phyloP scores from a whole-genome alignment of 2,113 vertebrate species.

The human (Homo sapiens) region GRCh38 chr6:113292501-113293000 shows the following conservation, averaged over 20 bases:
- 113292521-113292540: slow-evolving; percentile 17
- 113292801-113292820: not conserved
- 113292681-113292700: slow-evolving; percentile 11
- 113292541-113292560: not conserved
- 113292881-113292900: slow-evolving; percentile 41
- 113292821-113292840: not conserved
- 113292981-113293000: not conserved
- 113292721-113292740: slow-evolving; percentile 39
- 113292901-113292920: not conserved
- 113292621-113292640: slow-evolving; percentile 20
- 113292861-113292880: slow-evolving; percentile 7
- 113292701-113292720: slow-evolving; percentile 35
- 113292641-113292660: slow-evolving; percentile 18
- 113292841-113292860: slow-evolving; percentile 38
- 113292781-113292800: not conserved
- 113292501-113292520: slow-evolving; percentile 14
- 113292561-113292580: not conserved
- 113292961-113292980: not conserved
- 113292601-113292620: not conserved
- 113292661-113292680: slow-evolving; percentile 19
- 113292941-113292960: not conserved
- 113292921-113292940: not conserved
- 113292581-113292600: not conserved
- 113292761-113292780: slow-evolving; percentile 4
- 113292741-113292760: slow-evolving; percentile 50